Conservation (phyloP, 2,888 invertebrate species). For the Hydrotaea diabolus region DNA sequence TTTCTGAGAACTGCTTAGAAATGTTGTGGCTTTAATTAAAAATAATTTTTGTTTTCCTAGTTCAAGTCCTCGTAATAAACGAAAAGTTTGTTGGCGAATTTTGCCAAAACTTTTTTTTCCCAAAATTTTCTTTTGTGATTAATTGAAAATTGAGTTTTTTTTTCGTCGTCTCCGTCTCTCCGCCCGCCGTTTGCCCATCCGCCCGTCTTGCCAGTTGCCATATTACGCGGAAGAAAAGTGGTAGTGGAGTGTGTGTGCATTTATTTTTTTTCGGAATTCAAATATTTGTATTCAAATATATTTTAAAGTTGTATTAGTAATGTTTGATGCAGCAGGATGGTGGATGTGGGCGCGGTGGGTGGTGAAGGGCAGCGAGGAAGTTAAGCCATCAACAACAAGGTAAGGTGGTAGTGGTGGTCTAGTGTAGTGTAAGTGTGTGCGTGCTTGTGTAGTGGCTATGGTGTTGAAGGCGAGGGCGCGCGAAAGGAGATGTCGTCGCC, state of each 20-base stretch:
- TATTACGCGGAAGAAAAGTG: conserved; percentile 27
- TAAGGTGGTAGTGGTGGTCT: not conserved
- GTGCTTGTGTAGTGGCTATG: no score
- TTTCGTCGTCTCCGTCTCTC: not conserved
- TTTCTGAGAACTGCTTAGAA: not conserved
- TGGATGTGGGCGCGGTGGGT: not conserved
- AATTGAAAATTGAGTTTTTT: conserved; percentile 26
- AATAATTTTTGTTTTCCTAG: not conserved
- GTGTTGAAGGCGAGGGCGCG: conserved; percentile 22
- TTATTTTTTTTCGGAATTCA: conserved; percentile 15
- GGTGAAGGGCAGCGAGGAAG: conserved; percentile 6
- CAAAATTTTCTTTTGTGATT: conserved; percentile 38
- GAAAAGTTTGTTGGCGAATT: conserved; percentile 22
- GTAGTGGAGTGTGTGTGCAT: not conserved
- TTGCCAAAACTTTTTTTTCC: not conserved
- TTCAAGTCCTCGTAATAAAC: not conserved
- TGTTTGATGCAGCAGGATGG: conserved; percentile 30
- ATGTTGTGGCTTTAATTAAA: conserved; percentile 11
- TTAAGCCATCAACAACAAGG: conserved; percentile 36
- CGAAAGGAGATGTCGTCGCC: conserved; percentile 16
- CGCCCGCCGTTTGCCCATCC: not conserved
- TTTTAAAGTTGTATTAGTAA: conserved; percentile 42
- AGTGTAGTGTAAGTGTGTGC: no score
- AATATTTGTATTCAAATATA: conserved; percentile 42
- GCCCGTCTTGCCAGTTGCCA: conserved; percentile 28